These are phyloP conservation scores for Parasteatoda tepidariorum DNA, from an alignment of 1,140 invertebrate species.

Conservation along the genomic window DNA sequence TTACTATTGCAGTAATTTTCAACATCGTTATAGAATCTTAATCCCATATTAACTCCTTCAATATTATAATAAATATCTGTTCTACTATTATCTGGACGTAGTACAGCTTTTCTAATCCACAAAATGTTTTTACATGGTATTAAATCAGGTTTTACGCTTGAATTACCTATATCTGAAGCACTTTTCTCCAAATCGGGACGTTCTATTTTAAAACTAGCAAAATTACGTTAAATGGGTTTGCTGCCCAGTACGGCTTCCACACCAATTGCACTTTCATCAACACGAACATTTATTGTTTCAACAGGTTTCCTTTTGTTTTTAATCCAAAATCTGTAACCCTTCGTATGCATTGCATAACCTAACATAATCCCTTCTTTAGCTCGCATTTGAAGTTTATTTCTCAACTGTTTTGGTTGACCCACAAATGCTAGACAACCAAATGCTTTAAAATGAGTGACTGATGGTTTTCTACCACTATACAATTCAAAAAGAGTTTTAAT, in stretches of 20 bases:
- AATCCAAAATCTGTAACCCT: too few relatives aligned
- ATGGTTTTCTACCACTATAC: too few relatives aligned
- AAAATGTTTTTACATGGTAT: too few relatives aligned
- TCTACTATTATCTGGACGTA: background rate
- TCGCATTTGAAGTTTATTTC: too few relatives aligned
- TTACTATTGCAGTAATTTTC: too few relatives aligned
- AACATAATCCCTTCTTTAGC: too few relatives aligned
- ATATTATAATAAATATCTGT: background rate
- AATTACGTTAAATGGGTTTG: background rate
- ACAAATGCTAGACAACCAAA: constrained; percentile 17
- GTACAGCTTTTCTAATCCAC: too few relatives aligned
- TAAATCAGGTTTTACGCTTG: background rate
- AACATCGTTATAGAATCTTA: background rate
- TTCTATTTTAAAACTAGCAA: background rate
- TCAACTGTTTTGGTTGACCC: too few relatives aligned
- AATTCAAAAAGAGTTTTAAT: background rate
- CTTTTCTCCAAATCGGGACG: background rate
- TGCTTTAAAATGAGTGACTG: background rate
- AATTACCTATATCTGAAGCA: background rate
- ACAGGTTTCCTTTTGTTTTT: too few relatives aligned
- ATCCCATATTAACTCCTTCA: background rate
- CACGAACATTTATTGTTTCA: background rate
- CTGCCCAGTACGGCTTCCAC: too few relatives aligned
- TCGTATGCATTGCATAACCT: constrained; percentile 16
- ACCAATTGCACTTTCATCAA: background rate